Base-by-base conservation (phyloP, 2,888 invertebrate species). In the Trichopria drosophilae region DNA sequence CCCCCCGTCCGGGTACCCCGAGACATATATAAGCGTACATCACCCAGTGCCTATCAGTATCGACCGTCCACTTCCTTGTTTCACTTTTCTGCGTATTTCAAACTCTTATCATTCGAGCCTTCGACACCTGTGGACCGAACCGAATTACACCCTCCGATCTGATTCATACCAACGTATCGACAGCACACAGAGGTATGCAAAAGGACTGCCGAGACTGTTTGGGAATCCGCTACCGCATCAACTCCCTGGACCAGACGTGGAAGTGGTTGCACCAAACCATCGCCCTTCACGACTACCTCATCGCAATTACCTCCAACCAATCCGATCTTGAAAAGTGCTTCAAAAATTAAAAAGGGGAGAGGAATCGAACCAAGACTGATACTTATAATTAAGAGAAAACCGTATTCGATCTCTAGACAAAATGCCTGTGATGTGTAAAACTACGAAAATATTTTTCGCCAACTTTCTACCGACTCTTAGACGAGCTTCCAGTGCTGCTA, bases 221-320 rank as follows among this genome's bases (percentile, higher is more conserved):
- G 83, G 90, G 88, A 82, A 87, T 91, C 81, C 87, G 91, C 80
- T 85, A 84, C 83, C 89, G 91, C 81, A 86, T 88, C 78, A 88
- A 87, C 80, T 84, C 85, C 79, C 85, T 91, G 79, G 90, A 92
- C 79, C 91, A 91, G 79, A 93, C 92, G 75, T 92, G 90, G 88
- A 92, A 92, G 91, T 93, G 92, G 92, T 80, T 93, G 77, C 92
- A 93, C 77, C 91, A 91, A 78, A 93, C 92, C 61, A 87, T 89
- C 71, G 87, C 86, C 67, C 82, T 92, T 55, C 92, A 93, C 83
- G 89, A 91, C 70, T 90, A 90, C 72, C 81, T 93, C 69, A 88
- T 91, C 78, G 84, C 88, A 66, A 82, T 90, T 68, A 87, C 86
- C 59, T 81, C 88, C 63, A 85, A 86, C 69, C 84, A 87, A 78